Evolutionary conservation across 2,113 vertebrate genomes (phyloP), one percentile per base, ranked within the genome.

Genomic region (Triplophysa tibetana): DNA sequence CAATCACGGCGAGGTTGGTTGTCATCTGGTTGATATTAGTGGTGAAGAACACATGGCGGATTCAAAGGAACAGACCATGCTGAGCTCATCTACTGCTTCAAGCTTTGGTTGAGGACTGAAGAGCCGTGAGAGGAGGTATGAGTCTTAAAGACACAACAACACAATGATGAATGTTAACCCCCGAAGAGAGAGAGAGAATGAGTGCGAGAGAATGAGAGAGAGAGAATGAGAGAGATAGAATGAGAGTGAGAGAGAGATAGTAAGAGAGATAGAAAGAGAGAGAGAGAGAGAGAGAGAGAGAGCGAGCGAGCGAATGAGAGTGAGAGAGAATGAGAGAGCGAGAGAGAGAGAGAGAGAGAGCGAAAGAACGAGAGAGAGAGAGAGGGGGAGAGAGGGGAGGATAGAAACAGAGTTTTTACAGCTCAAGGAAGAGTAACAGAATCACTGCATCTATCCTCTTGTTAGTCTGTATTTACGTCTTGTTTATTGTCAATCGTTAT

Each of bases 21-120:
- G 83, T 93, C 93, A 94, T 94, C 92, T 94, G 93, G 90, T 93
- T 90, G 92, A 92, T 92, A 94, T 94, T 94, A 94, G 93, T 90
- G 92, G 92, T 91, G 89, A 92, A 84, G 87, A 93, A 88, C 92
- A 92, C 89, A 92, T 93, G 91, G 91, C 86, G 86, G 69, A 91
- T 92, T 93, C 90, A 92, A 92, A 93, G 92, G 88, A 89, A 90
- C 76, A 90, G 89, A 87, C 86, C 82, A 83, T 83, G 84, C 91
- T 93, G 93, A 93, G 90, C 92, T 93, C 92, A 93, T 92, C 83
- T 74, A 90, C 90, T 90, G 84, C 91, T 90, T 87, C 81, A 89
- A 56, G 52, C 17, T 56, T 56, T 56, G 17, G 52, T 56, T 56
- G 52, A 17, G 52, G 2, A 56, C 61, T 13, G 61, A 24, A 9